Evolutionary conservation across 2,888 invertebrate genomes (phyloP).

Genomic region (Cylloceria caligata): DNA sequence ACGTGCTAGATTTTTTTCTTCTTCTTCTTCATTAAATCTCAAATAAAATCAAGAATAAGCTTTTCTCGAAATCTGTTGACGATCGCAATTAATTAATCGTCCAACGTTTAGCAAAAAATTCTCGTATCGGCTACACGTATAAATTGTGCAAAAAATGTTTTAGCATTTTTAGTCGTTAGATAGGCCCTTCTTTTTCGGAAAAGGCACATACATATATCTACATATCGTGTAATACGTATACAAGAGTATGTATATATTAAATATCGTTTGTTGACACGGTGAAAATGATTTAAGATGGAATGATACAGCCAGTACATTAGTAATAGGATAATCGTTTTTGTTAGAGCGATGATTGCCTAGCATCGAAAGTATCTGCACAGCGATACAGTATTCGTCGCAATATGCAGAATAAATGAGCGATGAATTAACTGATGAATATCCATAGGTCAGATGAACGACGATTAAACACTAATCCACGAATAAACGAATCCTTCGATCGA

Average conservation of each 20-base stretch:
- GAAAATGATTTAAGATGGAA: slow-evolving; percentile 46
- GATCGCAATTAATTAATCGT: slow-evolving; percentile 44
- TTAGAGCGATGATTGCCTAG: slow-evolving; percentile 5
- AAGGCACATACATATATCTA: slow-evolving; percentile 76
- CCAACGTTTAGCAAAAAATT: slow-evolving; percentile 72
- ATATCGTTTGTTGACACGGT: slow-evolving; percentile 63
- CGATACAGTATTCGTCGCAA: slow-evolving; percentile 1
- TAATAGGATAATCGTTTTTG: slow-evolving; percentile 32
- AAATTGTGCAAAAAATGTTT: slow-evolving; percentile 77
- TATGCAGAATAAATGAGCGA: slow-evolving; percentile 29
- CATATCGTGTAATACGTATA: slow-evolving; percentile 69
- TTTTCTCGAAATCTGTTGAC: slow-evolving; percentile 26
- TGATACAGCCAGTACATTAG: slow-evolving; percentile 33
- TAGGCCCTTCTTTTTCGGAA: slow-evolving; percentile 73
- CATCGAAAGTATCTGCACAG: not conserved
- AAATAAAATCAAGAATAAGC: slow-evolving; percentile 36
- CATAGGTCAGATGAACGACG: not conserved
- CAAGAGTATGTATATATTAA: slow-evolving; percentile 66
- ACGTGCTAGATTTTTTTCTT: slow-evolving; percentile 31
- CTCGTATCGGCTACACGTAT: slow-evolving; percentile 75
- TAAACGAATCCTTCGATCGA: slow-evolving; percentile 15
- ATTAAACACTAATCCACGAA: slow-evolving; percentile 25
- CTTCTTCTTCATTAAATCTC: slow-evolving; percentile 7
- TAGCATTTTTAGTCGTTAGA: slow-evolving; percentile 72
- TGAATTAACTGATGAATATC: slow-evolving; percentile 15